Base-by-base conservation (phyloP, 2,113 vertebrate species). In the Caranx ignobilis region DNA sequence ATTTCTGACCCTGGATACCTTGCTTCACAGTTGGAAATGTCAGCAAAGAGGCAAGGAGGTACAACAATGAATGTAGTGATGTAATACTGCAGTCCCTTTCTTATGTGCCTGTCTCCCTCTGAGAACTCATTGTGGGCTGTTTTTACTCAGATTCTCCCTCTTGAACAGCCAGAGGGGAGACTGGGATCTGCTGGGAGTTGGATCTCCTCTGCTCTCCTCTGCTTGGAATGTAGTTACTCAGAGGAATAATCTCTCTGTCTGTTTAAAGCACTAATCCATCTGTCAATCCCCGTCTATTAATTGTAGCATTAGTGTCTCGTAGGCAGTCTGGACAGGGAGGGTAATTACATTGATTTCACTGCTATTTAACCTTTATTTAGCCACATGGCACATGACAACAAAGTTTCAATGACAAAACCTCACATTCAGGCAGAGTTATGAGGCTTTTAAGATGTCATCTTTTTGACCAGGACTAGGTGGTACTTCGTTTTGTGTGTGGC, bases 251-350 rank as follows among this genome's bases (percentile, higher is more conserved):
- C 86, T 76, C 39, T 84, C 61, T 68, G 65, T 83, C 64, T 84
- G 76, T 89, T 88, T 78, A 68, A 74, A 85, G 69, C 82, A 65
- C 63, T 87, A 89, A 89, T 89, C 86, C 81, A 52, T 88, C 79
- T 75, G 79, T 82, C 85, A 82, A 76, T 91, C 68, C 83, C 48
- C 50, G 62, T 81, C 75, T 89, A 81, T 90, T 89, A 89, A 84
- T 78, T 68, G 71, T 76, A 68, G 71, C 57, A 79, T 89, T 83
- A 78, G 77, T 56, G 75, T 83, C 64, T 63, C 54, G 71, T 37
- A 77, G 83, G 66, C 80, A 67, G 75, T 48, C 61, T 72, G 77
- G 80, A 67, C 71, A 43, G 48, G 43, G 60, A 4, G 50, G 68
- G 41, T 78, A 72, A 82, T 89, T 78, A 68, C 63, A 87, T 72